Evolutionary conservation across 2,113 vertebrate genomes (phyloP).

Genomic region (Chamaetylas fuelleborni): DNA sequence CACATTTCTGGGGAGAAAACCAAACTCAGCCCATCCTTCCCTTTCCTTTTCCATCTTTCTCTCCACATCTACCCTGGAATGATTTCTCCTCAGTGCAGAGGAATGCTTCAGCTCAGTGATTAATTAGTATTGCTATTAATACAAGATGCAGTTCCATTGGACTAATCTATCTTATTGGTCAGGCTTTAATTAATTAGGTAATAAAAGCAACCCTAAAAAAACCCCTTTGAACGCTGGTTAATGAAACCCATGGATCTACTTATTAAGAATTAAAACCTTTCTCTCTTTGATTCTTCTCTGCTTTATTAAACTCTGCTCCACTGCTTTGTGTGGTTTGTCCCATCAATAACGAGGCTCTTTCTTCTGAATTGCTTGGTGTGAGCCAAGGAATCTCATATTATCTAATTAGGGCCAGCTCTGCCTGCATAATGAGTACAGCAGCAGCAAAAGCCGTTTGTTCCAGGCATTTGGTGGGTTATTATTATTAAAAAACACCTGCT

Average conservation of each 20-base stretch:
- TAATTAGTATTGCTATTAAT: conserved; percentile 72
- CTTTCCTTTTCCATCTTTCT: not conserved
- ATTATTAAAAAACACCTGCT: not conserved
- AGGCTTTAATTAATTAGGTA: conserved; percentile 71
- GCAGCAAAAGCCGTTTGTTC: conserved; percentile 26
- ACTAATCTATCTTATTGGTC: conserved; percentile 60
- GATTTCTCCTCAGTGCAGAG: not conserved
- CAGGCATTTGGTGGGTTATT: not conserved
- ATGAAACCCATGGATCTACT: conserved; percentile 68
- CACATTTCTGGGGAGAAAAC: not conserved
- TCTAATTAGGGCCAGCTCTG: conserved; percentile 51
- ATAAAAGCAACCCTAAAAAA: conserved; percentile 49
- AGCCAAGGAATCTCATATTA: conserved; percentile 38
- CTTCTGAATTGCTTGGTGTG: conserved; percentile 14
- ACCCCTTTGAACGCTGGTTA: conserved; percentile 12
- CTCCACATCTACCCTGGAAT: not conserved
- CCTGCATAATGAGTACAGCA: not conserved
- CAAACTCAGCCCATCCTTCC: not conserved
- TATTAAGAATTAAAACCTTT: conserved; percentile 65
- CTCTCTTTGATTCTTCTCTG: conserved; percentile 45
- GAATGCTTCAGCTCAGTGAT: conserved; percentile 44
- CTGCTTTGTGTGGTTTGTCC: conserved; percentile 37
- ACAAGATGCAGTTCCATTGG: conserved; percentile 54
- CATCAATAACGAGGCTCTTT: conserved; percentile 52
- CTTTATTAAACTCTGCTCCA: conserved; percentile 52